Percentiles rank a stretch among this genome's conserved stretches.
These are phyloP conservation scores for Habropoda laboriosa DNA, from an alignment of 1,140 invertebrate species.

Conservation along the genomic window DNA sequence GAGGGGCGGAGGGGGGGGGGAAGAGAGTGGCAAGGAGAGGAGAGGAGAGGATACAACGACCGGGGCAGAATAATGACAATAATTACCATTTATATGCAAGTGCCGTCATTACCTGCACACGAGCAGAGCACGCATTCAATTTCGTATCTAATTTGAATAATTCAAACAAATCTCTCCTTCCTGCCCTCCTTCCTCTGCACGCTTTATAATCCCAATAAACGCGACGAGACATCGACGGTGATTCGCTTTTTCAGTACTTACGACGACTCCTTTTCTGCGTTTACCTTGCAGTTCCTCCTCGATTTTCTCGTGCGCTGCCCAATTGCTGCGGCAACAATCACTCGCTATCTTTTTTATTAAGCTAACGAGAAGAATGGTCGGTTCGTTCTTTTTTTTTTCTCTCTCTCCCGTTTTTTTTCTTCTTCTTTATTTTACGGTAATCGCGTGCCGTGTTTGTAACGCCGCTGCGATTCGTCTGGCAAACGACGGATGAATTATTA, in stretches of 20 bases:
- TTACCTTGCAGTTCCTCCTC: conserved; percentile 26
- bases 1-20: conserved; percentile 18
- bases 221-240: conserved; percentile 71
- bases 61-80: conserved; percentile 81
- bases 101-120: conserved; percentile 82
- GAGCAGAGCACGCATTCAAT: conserved; percentile 82
- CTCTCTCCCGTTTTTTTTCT: too few relatives aligned
- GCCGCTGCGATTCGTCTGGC: background rate
- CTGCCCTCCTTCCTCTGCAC: conserved; percentile 80
- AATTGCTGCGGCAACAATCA: conserved; percentile 37
- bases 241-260: conserved; percentile 61
- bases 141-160: conserved; percentile 82
- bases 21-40: too few relatives aligned
- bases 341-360: conserved; percentile 52
- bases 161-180: conserved; percentile 82
- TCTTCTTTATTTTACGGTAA: background rate
- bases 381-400: background rate
- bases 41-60: conserved; percentile 72
- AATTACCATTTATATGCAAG: conserved; percentile 83
- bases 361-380: conserved; percentile 54
- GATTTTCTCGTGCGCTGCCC: conserved; percentile 33
- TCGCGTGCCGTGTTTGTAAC: conserved; percentile 14
- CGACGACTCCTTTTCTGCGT: conserved; percentile 38
- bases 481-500: conserved; percentile 15
- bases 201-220: conserved; percentile 80